phyloP scores from a whole-genome alignment of 2,888 invertebrate species.

The Callyntrura sp. region DNA sequence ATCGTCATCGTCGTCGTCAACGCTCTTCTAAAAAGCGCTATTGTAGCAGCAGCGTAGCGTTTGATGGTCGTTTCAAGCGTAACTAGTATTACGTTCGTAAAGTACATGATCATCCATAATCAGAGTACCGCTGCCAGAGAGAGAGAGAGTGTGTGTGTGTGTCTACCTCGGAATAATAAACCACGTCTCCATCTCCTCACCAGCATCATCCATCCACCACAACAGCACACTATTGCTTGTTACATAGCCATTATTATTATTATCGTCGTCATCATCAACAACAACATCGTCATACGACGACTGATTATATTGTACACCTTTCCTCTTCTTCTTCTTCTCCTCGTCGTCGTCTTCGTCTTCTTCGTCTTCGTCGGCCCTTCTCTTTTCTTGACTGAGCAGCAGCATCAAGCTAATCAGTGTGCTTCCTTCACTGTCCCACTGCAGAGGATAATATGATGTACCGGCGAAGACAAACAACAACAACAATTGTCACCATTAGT shows the following conservation, averaged over 20 bases:
- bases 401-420: conserved; percentile 75
- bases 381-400: conserved; percentile 63
- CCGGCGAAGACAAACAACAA: conserved; percentile 19
- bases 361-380: background rate
- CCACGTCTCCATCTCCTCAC: conserved; percentile 50
- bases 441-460: conserved; percentile 48
- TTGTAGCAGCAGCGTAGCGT: background rate
- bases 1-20: background rate
- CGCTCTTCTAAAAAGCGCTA: background rate
- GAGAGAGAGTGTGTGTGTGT: too few species aligned
- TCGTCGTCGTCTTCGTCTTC: background rate
- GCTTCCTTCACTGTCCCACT: conserved; percentile 74
- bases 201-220: background rate
- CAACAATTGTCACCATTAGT: background rate
- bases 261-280: background rate
- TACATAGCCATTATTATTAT: conserved; percentile 1
- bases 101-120: too few species aligned
- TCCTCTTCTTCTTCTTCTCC: conserved; percentile 13
- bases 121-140: too few species aligned
- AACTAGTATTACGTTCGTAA: background rate
- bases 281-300: background rate
- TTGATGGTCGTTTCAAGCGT: background rate
- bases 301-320: conserved; percentile 23
- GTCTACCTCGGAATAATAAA: background rate
- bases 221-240: background rate